Evolutionary conservation across 2,113 vertebrate genomes (phyloP).

Genomic region (Spheniscus mendiculus): DNA sequence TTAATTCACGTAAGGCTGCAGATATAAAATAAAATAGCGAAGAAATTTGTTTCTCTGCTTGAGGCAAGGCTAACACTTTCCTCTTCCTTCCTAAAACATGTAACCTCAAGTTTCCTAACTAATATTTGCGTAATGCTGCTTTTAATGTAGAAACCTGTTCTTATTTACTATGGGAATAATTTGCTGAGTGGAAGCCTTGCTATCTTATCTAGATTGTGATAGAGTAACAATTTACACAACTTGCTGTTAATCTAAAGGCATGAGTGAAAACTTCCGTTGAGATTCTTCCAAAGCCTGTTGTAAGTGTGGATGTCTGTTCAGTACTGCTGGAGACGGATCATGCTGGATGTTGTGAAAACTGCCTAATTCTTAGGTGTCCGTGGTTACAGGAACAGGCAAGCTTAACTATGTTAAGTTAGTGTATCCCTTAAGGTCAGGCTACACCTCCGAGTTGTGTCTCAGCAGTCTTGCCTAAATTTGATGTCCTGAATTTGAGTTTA

Average conservation of each 20-base stretch:
- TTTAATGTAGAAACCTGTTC: not conserved
- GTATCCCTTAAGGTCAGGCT: not conserved
- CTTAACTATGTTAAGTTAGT: not conserved
- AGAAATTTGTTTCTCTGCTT: not conserved
- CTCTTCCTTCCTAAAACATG: not conserved
- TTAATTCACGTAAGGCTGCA: not conserved
- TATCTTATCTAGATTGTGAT: not conserved
- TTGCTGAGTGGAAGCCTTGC: not conserved
- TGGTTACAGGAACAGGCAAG: not conserved
- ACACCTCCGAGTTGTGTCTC: not conserved
- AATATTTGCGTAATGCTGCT: not conserved
- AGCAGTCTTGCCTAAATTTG: not conserved
- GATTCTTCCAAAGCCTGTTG: not conserved
- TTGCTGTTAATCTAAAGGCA: not conserved
- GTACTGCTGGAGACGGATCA: not conserved
- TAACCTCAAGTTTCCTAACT: not conserved
- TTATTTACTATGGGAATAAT: not conserved
- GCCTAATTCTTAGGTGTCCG: not conserved
- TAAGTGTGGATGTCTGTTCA: not conserved
- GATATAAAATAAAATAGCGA: not conserved
- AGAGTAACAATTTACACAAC: not conserved
- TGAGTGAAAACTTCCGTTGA: rapidly evolving
- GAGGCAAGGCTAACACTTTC: not conserved
- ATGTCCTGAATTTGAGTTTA: not conserved
- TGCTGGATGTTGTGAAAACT: not conserved